phyloP scores from a whole-genome alignment of 2,113 vertebrate species.

The Apteryx owenii region DNA sequence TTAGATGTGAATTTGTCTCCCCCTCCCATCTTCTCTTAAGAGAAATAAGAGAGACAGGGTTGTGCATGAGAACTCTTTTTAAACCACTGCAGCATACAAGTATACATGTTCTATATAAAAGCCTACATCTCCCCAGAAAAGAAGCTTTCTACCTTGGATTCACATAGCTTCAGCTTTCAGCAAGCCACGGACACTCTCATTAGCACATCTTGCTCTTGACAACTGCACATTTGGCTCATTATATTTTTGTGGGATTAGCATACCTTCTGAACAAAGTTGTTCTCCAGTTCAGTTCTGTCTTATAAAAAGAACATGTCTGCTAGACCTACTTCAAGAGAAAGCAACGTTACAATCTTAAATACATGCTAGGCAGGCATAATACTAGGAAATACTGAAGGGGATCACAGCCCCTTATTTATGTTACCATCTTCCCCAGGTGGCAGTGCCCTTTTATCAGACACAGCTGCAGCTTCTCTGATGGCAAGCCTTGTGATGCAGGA shows the following conservation, averaged over 20 bases:
- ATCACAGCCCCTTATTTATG: background rate
- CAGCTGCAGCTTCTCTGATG: background rate
- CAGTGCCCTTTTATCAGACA: background rate
- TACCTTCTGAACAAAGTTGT: background rate
- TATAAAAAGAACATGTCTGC: background rate
- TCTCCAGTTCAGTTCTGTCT: background rate
- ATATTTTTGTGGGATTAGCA: background rate
- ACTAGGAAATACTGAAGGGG: accelerated
- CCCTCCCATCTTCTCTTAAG: background rate
- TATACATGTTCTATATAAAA: background rate
- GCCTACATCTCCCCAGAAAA: background rate
- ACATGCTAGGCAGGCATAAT: background rate
- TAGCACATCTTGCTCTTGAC: background rate
- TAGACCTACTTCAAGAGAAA: background rate
- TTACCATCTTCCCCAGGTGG: background rate
- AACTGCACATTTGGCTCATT: background rate
- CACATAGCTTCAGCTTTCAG: background rate
- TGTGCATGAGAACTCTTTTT: background rate
- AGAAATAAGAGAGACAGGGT: background rate
- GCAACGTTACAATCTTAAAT: background rate
- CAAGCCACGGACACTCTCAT: background rate
- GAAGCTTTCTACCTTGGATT: background rate
- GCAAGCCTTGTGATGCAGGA: background rate
- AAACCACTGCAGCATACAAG: background rate
- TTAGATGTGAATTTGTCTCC: background rate